A percentile compares a stretch with the other conserved stretches of the same genome.
These are phyloP conservation scores for Myotis vivesi DNA, from an alignment of 2,797 vertebrate species.

Conservation along the genomic window DNA sequence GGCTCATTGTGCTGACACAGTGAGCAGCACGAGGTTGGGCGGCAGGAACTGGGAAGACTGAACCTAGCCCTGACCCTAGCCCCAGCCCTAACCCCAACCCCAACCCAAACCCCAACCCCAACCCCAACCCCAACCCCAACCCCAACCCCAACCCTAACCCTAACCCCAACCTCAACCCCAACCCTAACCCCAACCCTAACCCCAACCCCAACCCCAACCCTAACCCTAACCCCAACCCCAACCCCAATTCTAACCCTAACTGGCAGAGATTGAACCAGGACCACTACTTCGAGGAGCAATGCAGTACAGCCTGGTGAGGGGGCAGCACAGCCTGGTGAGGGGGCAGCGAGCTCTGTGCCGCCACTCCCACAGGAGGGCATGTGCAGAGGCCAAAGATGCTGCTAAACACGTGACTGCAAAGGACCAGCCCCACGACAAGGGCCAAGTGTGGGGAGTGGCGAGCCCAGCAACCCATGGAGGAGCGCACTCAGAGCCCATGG, in stretches of 20 bases:
- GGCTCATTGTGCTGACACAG: background rate
- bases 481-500: background rate
- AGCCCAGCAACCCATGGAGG: background rate
- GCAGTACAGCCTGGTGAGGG: rapidly evolving
- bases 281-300: rapidly evolving
- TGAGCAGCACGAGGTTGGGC: background rate
- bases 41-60: background rate
- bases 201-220: too few species aligned
- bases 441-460: rapidly evolving
- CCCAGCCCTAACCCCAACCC: too few species aligned
- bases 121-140: too few species aligned
- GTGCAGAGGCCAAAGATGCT: background rate
- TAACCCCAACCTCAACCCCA: too few species aligned
- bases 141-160: too few species aligned
- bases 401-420: rapidly evolving
- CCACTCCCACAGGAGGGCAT: background rate
- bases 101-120: too few species aligned
- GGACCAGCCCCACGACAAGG: background rate
- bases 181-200: rapidly evolving
- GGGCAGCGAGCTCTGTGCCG: background rate
- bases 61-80: too few species aligned
- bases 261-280: too few species aligned
- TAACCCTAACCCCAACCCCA: too few species aligned
- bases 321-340: rapidly evolving
- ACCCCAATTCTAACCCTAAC: too few species aligned